Base-by-base conservation (phyloP, 2,797 vertebrate species). In the Falco naumanni region DNA sequence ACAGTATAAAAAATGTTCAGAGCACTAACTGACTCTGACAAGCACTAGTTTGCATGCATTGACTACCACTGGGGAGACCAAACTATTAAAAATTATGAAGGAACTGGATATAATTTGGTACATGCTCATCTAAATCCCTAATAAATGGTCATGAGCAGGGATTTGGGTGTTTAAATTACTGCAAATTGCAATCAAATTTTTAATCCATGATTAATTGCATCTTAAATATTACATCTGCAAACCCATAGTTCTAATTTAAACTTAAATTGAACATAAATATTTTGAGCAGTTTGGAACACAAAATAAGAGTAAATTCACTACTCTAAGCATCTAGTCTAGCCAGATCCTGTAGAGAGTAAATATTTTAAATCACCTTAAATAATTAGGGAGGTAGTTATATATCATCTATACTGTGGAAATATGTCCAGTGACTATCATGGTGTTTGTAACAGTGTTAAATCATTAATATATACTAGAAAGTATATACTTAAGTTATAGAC, bases 171-270 rank as follows among this genome's bases (percentile, higher is more conserved):
- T 87, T 76, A 86, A 93, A 56, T 86, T 76, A 71, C 31, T 90
- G 41, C 6, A 87, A 91, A 90, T 17, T 89, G 56, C 43, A 83
- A 82, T 92, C 17, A 90, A 81, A 64, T 37, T 80, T 87, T 79
- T 84, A 92, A 89, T 88, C 82, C 68, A 59, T 28, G 16, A 61
- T 89, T 92, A 93, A 97, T 74, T 83, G 14, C 16, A 48, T 54
- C 20, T 86, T 90, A 84, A 93, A 87, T 89, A 87, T 57, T 91
- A 29, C n/a, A 69, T 60, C 34, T 87, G 54, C 39, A 79, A 91
- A 72, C 5, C 13, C 22, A 41, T 9, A 65, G 37, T 72, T 45
- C 2, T 6, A 92, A 82, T 88, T 70, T 82, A 63, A 82, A 57
- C 18, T 47, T 69, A 59, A 77, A 77, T 20, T 51, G 47, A 82